A percentile compares a stretch with the other conserved stretches of the same genome.
These are phyloP conservation scores for Picathartes gymnocephalus DNA, from an alignment of 2,113 vertebrate species.

Conservation along the genomic window DNA sequence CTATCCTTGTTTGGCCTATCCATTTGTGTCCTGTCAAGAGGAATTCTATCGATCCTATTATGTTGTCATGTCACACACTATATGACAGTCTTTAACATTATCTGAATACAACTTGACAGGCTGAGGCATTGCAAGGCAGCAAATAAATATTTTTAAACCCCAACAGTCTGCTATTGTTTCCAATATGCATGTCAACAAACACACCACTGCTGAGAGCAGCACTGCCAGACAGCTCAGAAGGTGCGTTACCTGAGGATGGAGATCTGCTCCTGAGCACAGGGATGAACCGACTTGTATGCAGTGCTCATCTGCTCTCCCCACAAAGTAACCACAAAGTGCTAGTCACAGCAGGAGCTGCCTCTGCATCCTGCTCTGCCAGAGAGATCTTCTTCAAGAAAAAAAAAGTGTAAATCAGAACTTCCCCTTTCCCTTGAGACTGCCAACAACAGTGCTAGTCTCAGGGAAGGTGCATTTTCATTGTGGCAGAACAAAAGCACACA, in stretches of 20 bases:
- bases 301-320: not conserved
- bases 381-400: not conserved
- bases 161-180: not conserved
- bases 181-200: not conserved
- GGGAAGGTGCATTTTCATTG: not conserved
- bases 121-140: not conserved
- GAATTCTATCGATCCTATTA: not conserved
- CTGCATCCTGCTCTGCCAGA: not conserved
- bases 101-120: not conserved
- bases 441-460: not conserved
- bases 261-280: not conserved
- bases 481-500: not conserved
- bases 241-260: not conserved
- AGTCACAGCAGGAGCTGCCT: not conserved
- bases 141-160: not conserved
- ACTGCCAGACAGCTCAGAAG: not conserved
- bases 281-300: not conserved
- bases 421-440: not conserved
- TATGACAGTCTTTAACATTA: not conserved
- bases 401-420: not conserved
- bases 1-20: not conserved
- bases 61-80: not conserved
- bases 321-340: not conserved
- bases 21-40: not conserved
- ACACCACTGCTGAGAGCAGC: not conserved